Evolutionary conservation across 53 echinoderm and acorn worm species (phyloP), one percentile per base, ranked within the genome.

Genomic region (Pentamera pediparva): DNA sequence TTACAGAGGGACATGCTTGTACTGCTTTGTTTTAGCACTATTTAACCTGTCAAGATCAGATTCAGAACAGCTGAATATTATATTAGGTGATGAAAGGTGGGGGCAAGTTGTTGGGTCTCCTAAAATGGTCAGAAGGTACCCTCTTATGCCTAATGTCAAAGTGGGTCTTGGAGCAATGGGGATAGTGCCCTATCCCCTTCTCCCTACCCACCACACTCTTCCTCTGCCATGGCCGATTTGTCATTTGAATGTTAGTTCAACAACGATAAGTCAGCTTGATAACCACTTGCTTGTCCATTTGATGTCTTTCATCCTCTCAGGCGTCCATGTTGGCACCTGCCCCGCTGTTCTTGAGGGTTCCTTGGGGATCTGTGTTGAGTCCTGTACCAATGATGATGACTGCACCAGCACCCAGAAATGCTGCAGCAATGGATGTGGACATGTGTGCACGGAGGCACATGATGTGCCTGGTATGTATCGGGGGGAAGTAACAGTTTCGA

Each of bases 341-440:
- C 80, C 80, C 1, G 58, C 34, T 21, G 32, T 71, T 4, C 54
- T 38, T 27, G 37, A 50, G 0, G 80, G 55, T 30, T 3, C 56
- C 22, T 58, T 80, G 0, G 90, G 90, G 6, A 67, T 79, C 28
- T 89, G 90, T 61, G 59, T 65, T 35, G 79, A 86, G 39, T 32
- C 36, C 21, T 89, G 90, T 69, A 24, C 45, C 25, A 38, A 75
- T 20, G 90, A 89, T 17, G 75, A 73, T 6, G 74, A 85, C 59
- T 90, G 86, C 37, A 32, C 18, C 10, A 31, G 32, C 48, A 56
- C 59, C 24, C 77, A 87, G 48, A 82, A 78, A 19, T 87, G 87
- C 54, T 87, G 87, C 56, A 77, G 77, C 70, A 87, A 82, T 36
- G 87, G 87, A 0, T 87, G 87, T 41, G 87, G 87, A 33, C 81